Conservation (phyloP, 2,113 vertebrate species). For the Anolis carolinensis region DNA sequence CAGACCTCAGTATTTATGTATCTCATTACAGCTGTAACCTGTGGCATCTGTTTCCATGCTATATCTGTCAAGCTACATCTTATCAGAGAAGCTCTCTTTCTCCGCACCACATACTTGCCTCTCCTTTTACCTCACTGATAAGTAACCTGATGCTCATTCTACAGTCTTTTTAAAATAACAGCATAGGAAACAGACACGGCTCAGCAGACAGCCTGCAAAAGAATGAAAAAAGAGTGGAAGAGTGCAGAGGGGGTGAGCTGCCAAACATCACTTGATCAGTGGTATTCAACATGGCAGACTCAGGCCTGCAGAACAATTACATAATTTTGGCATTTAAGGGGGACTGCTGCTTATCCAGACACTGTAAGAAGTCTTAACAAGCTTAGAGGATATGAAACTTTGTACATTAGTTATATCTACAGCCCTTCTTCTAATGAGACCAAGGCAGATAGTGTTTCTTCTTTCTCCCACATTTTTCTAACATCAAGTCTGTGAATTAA, state of each 20-base stretch:
- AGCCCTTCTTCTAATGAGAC: too few species aligned
- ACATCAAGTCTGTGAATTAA: too few species aligned
- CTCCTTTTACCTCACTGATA: conserved; percentile 20
- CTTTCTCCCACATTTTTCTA: too few species aligned
- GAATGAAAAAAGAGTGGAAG: neutral
- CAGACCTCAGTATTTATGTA: conserved; percentile 63
- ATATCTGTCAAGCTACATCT: conserved; percentile 58
- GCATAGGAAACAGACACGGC: conserved; percentile 10
- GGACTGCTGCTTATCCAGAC: too few species aligned
- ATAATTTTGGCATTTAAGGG: neutral
- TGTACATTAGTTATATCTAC: too few species aligned
- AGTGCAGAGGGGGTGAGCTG: neutral
- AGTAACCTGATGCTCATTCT: conserved; percentile 29
- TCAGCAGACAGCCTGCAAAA: conserved; percentile 25
- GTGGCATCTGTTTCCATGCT: conserved; percentile 64
- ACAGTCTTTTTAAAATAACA: conserved; percentile 46
- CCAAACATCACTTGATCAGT: neutral
- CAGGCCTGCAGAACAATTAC: neutral
- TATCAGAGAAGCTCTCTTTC: conserved; percentile 42
- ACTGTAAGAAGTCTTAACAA: neutral
- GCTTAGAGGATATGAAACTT: neutral
- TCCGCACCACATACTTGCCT: neutral
- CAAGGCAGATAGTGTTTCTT: too few species aligned
- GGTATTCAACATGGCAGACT: neutral
- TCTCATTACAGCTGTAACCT: conserved; percentile 52